Base-by-base conservation (phyloP, 1,140 invertebrate genomes). In the Tenebrio molitor region DNA sequence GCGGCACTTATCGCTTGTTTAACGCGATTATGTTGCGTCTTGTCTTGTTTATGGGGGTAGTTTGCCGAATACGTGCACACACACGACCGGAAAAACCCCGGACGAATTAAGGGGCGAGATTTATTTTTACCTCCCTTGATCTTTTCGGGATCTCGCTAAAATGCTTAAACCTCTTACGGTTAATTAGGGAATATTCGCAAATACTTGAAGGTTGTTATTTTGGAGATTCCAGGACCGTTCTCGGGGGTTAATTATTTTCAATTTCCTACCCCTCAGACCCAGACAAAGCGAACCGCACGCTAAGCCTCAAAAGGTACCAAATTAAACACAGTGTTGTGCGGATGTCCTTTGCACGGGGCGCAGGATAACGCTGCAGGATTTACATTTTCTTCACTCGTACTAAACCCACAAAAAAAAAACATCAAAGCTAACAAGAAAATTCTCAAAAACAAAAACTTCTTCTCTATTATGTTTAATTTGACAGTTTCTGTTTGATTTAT, bases 1-100 rank as follows among this genome's bases (percentile, higher is more conserved):
- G 41, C 34, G 41, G 36, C 63, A 66, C 63, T 66, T 66, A 66
- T 42, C 63, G 29, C 62, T 64, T 66, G 17, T 66, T 66, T 65
- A 65, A 65, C 62, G 17, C 36, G 63, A 42, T 66, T 42, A 66
- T 10, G 50, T 8, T 25, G 50, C 21, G 21, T 39, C 36, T 39
- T 39, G 36, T 12, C n/a, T 39, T 39, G 36, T 39, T 39, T 39
- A 39, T 12, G 36, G n/a, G 36, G 36, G 36, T 39, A 6, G 36
- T 39, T 39, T 39, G 2, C 4, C 4, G 36, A 12, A 39, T 10
- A n/a, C 36, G n/a, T 39, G 36, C 12, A 2, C n/a, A 39, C 36
- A 12, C n/a, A 39, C 12, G 29, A 33, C 6, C n/a, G 36, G 2
- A 39, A 39, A 39, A 39, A 12, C 36, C 2, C 29, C 29, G 29